Evolutionary conservation across 2,113 vertebrate species (phyloP).

Genomic region (Macroglossus sobrinus): DNA sequence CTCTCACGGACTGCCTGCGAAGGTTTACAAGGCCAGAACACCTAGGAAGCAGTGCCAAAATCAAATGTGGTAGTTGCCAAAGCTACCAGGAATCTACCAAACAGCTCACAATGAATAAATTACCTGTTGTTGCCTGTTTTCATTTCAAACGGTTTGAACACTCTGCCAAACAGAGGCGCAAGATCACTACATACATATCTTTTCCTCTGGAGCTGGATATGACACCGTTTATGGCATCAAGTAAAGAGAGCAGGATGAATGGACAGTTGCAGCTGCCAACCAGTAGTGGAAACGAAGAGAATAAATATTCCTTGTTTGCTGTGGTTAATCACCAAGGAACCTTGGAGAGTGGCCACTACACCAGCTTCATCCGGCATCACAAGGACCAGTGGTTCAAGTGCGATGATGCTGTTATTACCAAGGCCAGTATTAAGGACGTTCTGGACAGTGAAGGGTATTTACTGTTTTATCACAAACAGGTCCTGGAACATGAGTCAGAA

Average conservation of each 20-base stretch:
- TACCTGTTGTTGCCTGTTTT: conserved; percentile 99
- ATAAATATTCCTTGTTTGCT: conserved; percentile 99
- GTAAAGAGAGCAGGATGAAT: conserved; percentile 99
- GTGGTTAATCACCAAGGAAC: conserved; percentile 99
- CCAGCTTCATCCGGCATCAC: conserved; percentile 99
- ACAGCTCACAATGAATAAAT: conserved; percentile 99
- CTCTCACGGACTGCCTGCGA: conserved; percentile 97
- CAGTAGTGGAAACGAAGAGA: conserved; percentile 96
- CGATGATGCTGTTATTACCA: conserved; percentile 99
- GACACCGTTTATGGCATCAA: conserved; percentile 99
- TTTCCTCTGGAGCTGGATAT: conserved; percentile 99
- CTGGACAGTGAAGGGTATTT: conserved; percentile 99
- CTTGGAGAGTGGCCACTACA: conserved; percentile 99
- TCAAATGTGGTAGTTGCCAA: conserved; percentile 99
- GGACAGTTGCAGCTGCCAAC: conserved; percentile 97
- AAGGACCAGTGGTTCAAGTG: conserved; percentile 99
- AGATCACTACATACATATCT: conserved; percentile 99
- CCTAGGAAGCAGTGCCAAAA: conserved; percentile 99
- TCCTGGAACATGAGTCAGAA: conserved; percentile 93
- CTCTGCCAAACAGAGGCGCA: conserved; percentile 97
- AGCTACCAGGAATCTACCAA: conserved; percentile 99
- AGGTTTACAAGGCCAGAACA: conserved; percentile 97
- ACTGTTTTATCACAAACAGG: conserved; percentile 99
- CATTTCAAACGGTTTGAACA: conserved; percentile 99
- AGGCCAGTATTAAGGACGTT: conserved; percentile 99